These are phyloP conservation scores for Labrus mixtus DNA, from an alignment of 2,113 vertebrate genomes.

Conservation along the genomic window DNA sequence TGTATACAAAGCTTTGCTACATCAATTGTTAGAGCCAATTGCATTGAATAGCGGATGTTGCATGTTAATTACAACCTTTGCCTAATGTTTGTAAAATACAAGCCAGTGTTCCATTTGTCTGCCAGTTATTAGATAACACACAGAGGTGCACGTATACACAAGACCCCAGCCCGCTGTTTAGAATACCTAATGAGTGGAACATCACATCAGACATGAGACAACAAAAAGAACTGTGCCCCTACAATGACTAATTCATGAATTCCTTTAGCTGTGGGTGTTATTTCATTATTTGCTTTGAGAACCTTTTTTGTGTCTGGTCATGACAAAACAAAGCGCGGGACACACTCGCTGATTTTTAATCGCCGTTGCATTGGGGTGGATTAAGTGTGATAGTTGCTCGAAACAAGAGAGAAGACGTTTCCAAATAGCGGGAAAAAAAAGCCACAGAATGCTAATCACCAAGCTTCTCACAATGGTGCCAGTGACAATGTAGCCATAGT, in stretches of 20 bases:
- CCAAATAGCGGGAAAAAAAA: slow-evolving; percentile 7
- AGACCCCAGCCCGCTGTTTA: slow-evolving; percentile 58
- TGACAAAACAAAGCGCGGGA: slow-evolving; percentile 42
- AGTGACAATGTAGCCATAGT: slow-evolving; percentile 53
- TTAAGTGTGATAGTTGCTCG: slow-evolving; percentile 6
- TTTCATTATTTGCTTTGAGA: slow-evolving; percentile 58
- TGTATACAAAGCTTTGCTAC: slow-evolving; percentile 33
- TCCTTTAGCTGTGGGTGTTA: slow-evolving; percentile 40
- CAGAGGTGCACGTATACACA: slow-evolving; percentile 64
- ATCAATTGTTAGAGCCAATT: slow-evolving; percentile 54
- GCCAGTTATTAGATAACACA: slow-evolving; percentile 76
- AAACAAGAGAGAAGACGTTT: slow-evolving; percentile 34
- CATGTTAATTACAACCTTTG: slow-evolving; percentile 77
- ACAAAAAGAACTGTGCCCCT: slow-evolving; percentile 38
- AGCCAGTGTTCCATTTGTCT: slow-evolving; percentile 73
- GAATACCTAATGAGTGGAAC: slow-evolving; percentile 72
- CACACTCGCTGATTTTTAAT: slow-evolving; percentile 12
- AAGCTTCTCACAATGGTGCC: slow-evolving; percentile 29
- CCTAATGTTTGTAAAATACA: slow-evolving; percentile 73
- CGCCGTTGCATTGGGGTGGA: slow-evolving; percentile 4
- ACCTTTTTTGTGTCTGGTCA: slow-evolving; percentile 43
- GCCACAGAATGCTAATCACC: slow-evolving; percentile 47
- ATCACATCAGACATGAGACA: slow-evolving; percentile 54
- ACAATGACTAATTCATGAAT: slow-evolving; percentile 58
- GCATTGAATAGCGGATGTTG: slow-evolving; percentile 47